Evolutionary conservation across 1,140 invertebrate species (phyloP), one percentile per base, ranked within the genome.

Genomic region (Tigriopus japonicus): DNA sequence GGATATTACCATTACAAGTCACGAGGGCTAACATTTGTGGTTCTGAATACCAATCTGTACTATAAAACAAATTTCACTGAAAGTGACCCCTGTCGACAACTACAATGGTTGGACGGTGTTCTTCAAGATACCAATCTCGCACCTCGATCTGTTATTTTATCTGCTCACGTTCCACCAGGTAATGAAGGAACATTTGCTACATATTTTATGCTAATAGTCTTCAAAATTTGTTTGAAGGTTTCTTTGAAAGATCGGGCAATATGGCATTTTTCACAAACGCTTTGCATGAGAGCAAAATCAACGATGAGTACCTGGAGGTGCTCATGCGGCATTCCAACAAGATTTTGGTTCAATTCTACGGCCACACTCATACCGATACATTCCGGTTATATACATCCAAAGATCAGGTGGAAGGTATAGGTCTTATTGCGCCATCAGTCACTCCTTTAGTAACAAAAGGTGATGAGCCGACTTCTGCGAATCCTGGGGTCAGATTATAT

Each of bases 11-110:
- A 28, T 21, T 54, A 5, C 12, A 14, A 54, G 52, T 6, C 52
- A 19, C 52, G 24, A 7, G 52, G 21, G 6, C 14, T 15, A 5
- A 15, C 28, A 14, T 54, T 54, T 13, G n/a, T 54, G 21, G 19
- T 54, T 21, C 21, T 54, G 17, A 54, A 54, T 13, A 54, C 52
- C 14, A 54, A 54, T 54, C 52, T 54, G 1, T 54, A 54, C 21
- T 54, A 54, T 13, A 21, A 54, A 28, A 54, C 21, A 3, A 54
- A 54, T 3, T 23, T 23, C 21, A 54, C 52, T 21, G 52, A 28
- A 7, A 19, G 1, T n/a, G 52, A 54, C 35, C 52, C 52, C 1
- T 54, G 52, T 28, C n/a, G 35, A 6, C 52, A 54, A 28, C 13
- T 54, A 6, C 5, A 28, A 19, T 54, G 52, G 52, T 13, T 54